Evolutionary conservation across 2,797 vertebrate genomes (phyloP).

Genomic region (Mus spretus): DNA sequence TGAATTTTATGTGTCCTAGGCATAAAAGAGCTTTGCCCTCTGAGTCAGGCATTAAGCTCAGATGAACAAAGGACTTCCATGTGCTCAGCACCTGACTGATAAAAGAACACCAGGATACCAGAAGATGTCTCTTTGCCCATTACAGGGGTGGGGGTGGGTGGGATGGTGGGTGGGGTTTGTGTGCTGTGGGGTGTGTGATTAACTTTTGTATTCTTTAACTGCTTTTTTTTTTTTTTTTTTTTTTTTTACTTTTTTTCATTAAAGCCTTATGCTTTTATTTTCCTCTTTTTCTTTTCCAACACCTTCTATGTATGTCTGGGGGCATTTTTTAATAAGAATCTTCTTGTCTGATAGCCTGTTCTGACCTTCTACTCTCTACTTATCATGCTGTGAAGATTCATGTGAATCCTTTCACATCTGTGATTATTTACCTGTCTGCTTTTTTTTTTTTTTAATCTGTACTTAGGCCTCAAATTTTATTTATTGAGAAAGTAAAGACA

Average conservation of each 20-base stretch:
- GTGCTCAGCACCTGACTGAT: not conserved
- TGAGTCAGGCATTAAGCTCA: not conserved
- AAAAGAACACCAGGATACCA: not conserved
- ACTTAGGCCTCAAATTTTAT: not conserved
- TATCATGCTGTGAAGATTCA: not conserved
- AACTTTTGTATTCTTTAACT: not conserved
- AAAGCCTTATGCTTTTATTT: not conserved
- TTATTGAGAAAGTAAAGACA: not conserved
- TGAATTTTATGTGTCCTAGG: not conserved
- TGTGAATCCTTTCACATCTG: not conserved
- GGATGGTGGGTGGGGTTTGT: too few species aligned
- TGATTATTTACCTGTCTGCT: not conserved
- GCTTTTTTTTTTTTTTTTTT: not conserved
- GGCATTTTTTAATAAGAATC: not conserved
- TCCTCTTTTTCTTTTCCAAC: not conserved
- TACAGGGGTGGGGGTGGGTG: not conserved
- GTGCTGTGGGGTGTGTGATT: not conserved
- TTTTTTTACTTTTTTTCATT: not conserved
- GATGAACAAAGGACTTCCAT: not conserved
- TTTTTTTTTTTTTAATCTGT: not conserved
- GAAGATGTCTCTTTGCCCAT: not conserved
- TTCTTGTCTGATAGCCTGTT: not conserved
- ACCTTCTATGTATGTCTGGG: rapidly evolving
- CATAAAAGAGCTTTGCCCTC: not conserved
- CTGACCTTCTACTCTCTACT: not conserved